Evolutionary conservation across 2,113 vertebrate species (phyloP), one percentile per base, ranked within the genome.

Genomic region (Mesembrinibis cayennensis): DNA sequence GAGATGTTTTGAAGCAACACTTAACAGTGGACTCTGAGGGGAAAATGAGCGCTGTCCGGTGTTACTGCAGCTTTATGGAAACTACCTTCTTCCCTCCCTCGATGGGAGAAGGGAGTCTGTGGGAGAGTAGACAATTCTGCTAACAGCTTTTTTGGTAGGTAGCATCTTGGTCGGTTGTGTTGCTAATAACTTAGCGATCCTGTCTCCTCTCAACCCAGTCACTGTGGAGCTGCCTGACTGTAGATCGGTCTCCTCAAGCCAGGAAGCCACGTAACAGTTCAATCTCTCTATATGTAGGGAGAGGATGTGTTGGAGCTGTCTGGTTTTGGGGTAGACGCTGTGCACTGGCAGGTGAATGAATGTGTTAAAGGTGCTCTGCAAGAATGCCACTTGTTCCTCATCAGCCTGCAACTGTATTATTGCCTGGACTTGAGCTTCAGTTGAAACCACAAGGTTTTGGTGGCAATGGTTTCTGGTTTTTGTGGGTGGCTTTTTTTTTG

Each of bases 221-320:
- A n/a, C 44, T 45, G 21, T 79, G 42, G 59, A 83, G 26, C 58
- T 95, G 45, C 36, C 59, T 83, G 72, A n/a, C 38, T 52, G 9
- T 62, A 44, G 38, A 38, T 42, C 20, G 53, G 8, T 56, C 84
- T 93, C 87, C 47, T 89, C 10, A 71, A 72, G 36, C 12, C 13
- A 21, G 76, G 61, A 87, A 81, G 29, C 32, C 2, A 8, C 81
- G 53, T 49, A 88, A n/a, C 53, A 90, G 15, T 50, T 86, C 22
- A 13, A 14, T 19, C 16, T 55, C 44, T 63, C 40, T 0, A 0
- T 58, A 4, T 13, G 3, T 9, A 71, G 36, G 34, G 69, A 38
- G n/a, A 66, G n/a, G 25, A 25, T 65, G 20, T 70, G 22, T 65
- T 87, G n/a, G 61, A 90, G 19, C 53, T 81, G 16, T 42, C 74